Percentiles rank a stretch among this genome's conserved stretches.
Evolutionary conservation across 2,888 invertebrate genomes (phyloP).

Genomic region (Lymantria dispar): DNA sequence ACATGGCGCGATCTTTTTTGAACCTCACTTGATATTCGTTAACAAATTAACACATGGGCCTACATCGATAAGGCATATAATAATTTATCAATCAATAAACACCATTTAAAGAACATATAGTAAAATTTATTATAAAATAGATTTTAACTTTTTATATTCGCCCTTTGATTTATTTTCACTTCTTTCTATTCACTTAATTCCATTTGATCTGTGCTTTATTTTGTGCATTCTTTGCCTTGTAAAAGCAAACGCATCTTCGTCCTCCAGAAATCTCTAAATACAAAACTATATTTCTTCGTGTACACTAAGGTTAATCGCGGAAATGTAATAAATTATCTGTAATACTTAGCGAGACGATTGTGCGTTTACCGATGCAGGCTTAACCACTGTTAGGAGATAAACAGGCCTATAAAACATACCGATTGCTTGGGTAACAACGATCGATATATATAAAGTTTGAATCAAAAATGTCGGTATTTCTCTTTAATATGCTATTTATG

Average conservation of each 20-base stretch:
- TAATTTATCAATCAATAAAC: too few relatives aligned
- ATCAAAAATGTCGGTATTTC: constrained; percentile 44
- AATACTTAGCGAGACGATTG: constrained; percentile 43
- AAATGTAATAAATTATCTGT: constrained; percentile 57
- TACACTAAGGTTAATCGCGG: constrained; percentile 39
- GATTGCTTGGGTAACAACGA: constrained; percentile 45
- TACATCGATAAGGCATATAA: too few relatives aligned
- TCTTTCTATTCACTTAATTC: too few relatives aligned
- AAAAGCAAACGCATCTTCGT: not conserved
- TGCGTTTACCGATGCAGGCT: constrained; percentile 34
- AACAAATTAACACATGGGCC: too few relatives aligned
- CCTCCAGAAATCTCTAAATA: not conserved
- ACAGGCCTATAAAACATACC: constrained; percentile 45
- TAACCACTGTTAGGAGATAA: constrained; percentile 38
- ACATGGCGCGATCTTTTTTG: too few relatives aligned
- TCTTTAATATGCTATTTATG: constrained; percentile 27
- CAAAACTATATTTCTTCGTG: constrained; percentile 6
- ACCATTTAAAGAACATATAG: too few relatives aligned
- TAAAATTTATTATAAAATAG: too few relatives aligned
- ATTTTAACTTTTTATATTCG: too few relatives aligned
- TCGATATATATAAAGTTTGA: constrained; percentile 47
- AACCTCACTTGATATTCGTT: too few relatives aligned
- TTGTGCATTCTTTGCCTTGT: not conserved
- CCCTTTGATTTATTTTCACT: too few relatives aligned
- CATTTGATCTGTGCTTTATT: not conserved